A percentile compares a stretch with the other conserved stretches of the same genome.
Conservation (phyloP, 2,888 invertebrate genomes). For the Clusia tigrina region DNA sequence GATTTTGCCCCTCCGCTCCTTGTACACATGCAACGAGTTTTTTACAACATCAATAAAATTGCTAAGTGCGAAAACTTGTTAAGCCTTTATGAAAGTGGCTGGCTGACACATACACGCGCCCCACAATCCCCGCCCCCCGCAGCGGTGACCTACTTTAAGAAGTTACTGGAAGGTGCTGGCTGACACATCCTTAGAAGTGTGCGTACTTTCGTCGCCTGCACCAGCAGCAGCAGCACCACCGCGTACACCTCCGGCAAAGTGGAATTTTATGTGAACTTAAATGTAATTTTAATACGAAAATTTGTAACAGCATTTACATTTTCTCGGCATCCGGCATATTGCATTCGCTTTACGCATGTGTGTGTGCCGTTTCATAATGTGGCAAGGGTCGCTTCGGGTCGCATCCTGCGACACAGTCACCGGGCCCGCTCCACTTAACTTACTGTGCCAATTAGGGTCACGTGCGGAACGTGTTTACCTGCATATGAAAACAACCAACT, state of each 20-base stretch:
- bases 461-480: background rate
- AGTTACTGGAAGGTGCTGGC: background rate
- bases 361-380: background rate
- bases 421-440: background rate
- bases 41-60: constrained; percentile 46
- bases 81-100: constrained; percentile 20
- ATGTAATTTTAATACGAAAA: constrained; percentile 5
- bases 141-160: background rate
- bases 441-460: constrained; percentile 9
- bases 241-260: background rate
- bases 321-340: too few species aligned
- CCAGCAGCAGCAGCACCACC: background rate
- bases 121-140: background rate
- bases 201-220: background rate
- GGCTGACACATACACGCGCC: background rate
- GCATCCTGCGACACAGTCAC: background rate
- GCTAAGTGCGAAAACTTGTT: constrained; percentile 52
- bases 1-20: background rate
- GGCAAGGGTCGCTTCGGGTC: background rate
- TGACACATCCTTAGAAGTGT: background rate
- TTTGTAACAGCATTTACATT: background rate
- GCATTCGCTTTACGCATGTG: background rate
- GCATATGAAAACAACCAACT: too few species aligned
- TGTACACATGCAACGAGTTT: background rate
- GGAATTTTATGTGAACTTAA: constrained; percentile 8